phyloP scores from a whole-genome alignment of 2,113 vertebrate genomes.

The Nothobranchius kuhntae region DNA sequence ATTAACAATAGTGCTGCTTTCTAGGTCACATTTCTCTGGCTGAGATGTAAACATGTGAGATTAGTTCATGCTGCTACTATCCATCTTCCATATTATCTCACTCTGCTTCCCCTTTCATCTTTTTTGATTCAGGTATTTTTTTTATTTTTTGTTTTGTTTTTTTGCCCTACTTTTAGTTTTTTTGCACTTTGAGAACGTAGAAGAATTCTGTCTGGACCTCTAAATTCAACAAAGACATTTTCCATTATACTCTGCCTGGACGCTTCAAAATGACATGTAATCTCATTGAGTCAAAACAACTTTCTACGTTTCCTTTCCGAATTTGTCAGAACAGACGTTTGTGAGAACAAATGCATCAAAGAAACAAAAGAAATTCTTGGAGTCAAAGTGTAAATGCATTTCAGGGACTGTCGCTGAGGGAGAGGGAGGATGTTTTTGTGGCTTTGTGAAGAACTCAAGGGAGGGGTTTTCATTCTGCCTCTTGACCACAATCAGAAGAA shows the following conservation, averaged over 20 bases:
- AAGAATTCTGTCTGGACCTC: constrained; percentile 3
- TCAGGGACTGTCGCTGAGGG: constrained; percentile 37
- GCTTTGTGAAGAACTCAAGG: constrained; percentile 17
- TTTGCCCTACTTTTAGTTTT: constrained; percentile 12
- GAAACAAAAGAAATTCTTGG: constrained; percentile 4
- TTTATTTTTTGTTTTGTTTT: not conserved
- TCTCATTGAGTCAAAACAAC: constrained; percentile 35
- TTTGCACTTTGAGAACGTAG: not conserved
- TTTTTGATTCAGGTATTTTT: not conserved
- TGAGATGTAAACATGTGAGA: constrained; percentile 51
- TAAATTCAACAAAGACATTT: not conserved
- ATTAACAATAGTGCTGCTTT: constrained; percentile 50
- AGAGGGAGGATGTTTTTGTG: constrained; percentile 36
- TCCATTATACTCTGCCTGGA: constrained; percentile 11
- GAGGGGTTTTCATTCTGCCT: constrained; percentile 17
- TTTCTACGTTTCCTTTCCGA: constrained; percentile 13
- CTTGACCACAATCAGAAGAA: constrained; percentile 21
- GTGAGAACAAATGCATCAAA: constrained; percentile 9
- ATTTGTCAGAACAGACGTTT: constrained; percentile 16
- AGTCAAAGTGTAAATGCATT: constrained; percentile 48
- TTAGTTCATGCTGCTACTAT: constrained; percentile 33
- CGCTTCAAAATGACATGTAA: constrained; percentile 24
- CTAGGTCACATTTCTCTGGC: constrained; percentile 53
- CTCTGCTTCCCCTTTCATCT: constrained; percentile 11
- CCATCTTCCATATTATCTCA: constrained; percentile 27